Base-by-base conservation (phyloP, 2,113 vertebrate genomes). In the Nyctibius bracteatus region DNA sequence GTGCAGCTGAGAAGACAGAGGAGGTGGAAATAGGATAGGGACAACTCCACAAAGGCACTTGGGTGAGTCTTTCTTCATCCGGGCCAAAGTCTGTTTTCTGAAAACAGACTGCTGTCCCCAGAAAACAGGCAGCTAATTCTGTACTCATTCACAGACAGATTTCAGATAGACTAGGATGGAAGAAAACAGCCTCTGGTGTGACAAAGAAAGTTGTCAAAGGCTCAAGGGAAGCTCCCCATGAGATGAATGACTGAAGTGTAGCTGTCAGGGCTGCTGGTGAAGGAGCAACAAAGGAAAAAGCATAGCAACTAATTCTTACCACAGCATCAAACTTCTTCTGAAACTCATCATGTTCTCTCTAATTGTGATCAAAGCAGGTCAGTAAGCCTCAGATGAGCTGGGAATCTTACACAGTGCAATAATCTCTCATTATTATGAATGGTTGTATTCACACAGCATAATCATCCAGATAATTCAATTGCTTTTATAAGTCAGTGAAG, bases 161-260 rank as follows among this genome's bases (percentile, higher is more conserved):
- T 82, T 67, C 66, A 65, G 19, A n/a, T n/a, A 54, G 17, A 58
- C 10, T 15, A 43, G 25, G 13, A 27, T 51, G n/a, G 63, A 88
- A 86, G 37, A 44, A 70, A 88, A 35, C 24, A 49, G 5, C 8
- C 77, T 65, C 37, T 57, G 16, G 22, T 33, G 8, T 39, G 46
- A 57, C 20, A 73, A 73, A 65, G 13, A 24, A 54, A 80, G 41
- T 43, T 77, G 37, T 54, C 71, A 83, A 88, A 77, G 28, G 20
- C 28, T 81, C 1, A 1, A 19, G 37, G 15, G 30, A 52, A 73
- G 28, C 4, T 72, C 23, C 5, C 2, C 27, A 49, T 0, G 0
- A 0, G 2, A 25, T 12, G 8, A 47, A 66, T 63, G 46, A n/a
- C 18, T 28, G 35, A 73, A 70, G 8, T 7, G 9, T 10, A 66